A percentile compares a stretch with the other conserved stretches of the same genome.
phyloP scores from a whole-genome alignment of 2,888 invertebrate genomes.

The Diaperis boleti region DNA sequence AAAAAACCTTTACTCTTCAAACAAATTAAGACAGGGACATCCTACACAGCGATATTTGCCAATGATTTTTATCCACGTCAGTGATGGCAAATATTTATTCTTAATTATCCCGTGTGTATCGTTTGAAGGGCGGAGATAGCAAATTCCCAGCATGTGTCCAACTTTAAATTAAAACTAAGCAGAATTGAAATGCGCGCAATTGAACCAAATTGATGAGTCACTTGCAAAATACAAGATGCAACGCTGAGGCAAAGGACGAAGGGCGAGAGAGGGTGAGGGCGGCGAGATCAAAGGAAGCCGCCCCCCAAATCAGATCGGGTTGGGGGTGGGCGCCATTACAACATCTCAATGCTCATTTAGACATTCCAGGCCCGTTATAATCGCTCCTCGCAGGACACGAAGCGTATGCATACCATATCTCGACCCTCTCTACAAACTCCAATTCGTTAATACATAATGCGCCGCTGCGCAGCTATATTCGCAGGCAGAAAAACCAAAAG shows the following conservation, averaged over 20 bases:
- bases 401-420: slow-evolving; percentile 37
- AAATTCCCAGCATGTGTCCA: slow-evolving; percentile 36
- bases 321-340: slow-evolving; percentile 64
- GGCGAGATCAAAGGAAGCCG: slow-evolving; percentile 76
- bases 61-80: slow-evolving; percentile 29
- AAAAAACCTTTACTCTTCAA: slow-evolving; percentile 21
- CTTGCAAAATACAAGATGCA: slow-evolving; percentile 65
- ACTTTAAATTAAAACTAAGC: slow-evolving; percentile 57
- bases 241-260: slow-evolving; percentile 50
- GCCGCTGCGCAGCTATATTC: slow-evolving; percentile 7
- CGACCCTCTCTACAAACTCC: slow-evolving; percentile 30
- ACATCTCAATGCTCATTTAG: slow-evolving; percentile 65
- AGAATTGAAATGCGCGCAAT: slow-evolving; percentile 48
- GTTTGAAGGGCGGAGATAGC: slow-evolving; percentile 20
- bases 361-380: slow-evolving; percentile 60
- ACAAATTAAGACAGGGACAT: slow-evolving; percentile 34
- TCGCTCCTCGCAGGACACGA: slow-evolving; percentile 45
- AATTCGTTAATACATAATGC: slow-evolving; percentile 31
- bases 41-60: slow-evolving; percentile 31
- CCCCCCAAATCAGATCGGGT: slow-evolving; percentile 65
- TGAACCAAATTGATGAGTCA: slow-evolving; percentile 66
- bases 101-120: slow-evolving; percentile 39
- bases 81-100: slow-evolving; percentile 43
- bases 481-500: neutral
- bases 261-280: slow-evolving; percentile 62